These are phyloP conservation scores for Cyaniris semiargus DNA, from an alignment of 2,888 invertebrate genomes.

Conservation along the genomic window DNA sequence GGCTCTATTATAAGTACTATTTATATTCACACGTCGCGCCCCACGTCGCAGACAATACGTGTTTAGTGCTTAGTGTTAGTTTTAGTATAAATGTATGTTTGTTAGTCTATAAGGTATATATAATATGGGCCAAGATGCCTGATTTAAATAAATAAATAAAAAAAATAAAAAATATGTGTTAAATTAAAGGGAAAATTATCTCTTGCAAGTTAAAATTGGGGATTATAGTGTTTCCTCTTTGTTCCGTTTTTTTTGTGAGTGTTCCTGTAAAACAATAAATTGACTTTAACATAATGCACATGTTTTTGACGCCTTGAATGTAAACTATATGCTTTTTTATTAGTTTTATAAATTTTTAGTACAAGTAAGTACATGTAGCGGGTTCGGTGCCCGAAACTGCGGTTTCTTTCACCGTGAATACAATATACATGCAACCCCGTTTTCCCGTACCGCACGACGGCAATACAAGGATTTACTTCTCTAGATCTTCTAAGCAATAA, in stretches of 20 bases:
- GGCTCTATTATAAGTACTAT: conserved; percentile 1
- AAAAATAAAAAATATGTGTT: no score
- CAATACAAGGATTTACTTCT: not conserved
- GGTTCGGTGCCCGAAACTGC: not conserved
- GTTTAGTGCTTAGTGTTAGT: no score
- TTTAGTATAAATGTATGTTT: no score
- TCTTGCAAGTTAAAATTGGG: not conserved
- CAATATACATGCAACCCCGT: not conserved
- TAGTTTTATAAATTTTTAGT: not conserved
- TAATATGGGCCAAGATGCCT: no score
- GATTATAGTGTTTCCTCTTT: not conserved
- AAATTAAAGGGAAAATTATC: not conserved
- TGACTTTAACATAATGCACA: no score
- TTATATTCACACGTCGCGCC: no score
- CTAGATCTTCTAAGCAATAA: not conserved
- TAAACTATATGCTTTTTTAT: no score
- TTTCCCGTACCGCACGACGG: not conserved
- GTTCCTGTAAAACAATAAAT: not conserved
- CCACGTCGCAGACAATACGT: no score
- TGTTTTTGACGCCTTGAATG: no score
- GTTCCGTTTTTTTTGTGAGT: not conserved
- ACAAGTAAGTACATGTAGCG: not conserved
- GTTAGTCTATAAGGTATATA: no score
- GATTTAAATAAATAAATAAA: no score
- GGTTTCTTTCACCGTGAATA: not conserved